Percentiles rank a stretch among this genome's conserved stretches.
These are phyloP conservation scores for Pachyramphus minor DNA, from an alignment of 2,113 vertebrate species.

Conservation along the genomic window DNA sequence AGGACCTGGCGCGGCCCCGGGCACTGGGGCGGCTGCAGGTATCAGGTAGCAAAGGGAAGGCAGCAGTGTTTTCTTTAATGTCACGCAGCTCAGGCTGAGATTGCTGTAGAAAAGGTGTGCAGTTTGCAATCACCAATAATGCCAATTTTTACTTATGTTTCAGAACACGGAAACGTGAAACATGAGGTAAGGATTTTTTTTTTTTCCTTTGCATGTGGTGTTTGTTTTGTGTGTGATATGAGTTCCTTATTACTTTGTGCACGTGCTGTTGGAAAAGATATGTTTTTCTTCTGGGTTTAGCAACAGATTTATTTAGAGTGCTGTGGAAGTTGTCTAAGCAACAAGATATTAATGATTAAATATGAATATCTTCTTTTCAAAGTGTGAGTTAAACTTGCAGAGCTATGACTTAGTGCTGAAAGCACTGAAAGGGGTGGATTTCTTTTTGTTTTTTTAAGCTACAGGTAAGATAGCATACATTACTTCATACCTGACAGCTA, in stretches of 20 bases:
- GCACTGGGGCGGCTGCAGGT: slow-evolving; percentile 71
- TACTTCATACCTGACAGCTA: background rate
- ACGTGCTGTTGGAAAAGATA: background rate
- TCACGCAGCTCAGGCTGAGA: background rate
- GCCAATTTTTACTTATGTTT: slow-evolving; percentile 84
- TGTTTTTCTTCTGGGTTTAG: background rate
- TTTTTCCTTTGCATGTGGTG: background rate
- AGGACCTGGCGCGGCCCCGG: slow-evolving; percentile 60
- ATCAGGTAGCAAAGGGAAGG: slow-evolving; percentile 72
- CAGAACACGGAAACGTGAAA: slow-evolving; percentile 85
- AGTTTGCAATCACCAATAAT: slow-evolving; percentile 64
- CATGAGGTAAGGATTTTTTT: slow-evolving; percentile 82
- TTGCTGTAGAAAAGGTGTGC: background rate
- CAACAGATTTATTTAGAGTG: background rate
- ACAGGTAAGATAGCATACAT: background rate
- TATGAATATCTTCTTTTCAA: background rate
- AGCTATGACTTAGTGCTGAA: background rate
- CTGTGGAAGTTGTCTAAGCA: background rate
- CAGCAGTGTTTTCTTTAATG: background rate
- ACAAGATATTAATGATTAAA: background rate
- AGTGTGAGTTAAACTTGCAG: background rate
- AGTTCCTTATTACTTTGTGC: background rate
- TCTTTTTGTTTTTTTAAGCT: background rate
- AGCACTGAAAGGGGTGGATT: background rate
- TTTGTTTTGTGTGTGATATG: slow-evolving; percentile 18